phyloP scores from a whole-genome alignment of 2,113 vertebrate species.

The Verasper variegatus region DNA sequence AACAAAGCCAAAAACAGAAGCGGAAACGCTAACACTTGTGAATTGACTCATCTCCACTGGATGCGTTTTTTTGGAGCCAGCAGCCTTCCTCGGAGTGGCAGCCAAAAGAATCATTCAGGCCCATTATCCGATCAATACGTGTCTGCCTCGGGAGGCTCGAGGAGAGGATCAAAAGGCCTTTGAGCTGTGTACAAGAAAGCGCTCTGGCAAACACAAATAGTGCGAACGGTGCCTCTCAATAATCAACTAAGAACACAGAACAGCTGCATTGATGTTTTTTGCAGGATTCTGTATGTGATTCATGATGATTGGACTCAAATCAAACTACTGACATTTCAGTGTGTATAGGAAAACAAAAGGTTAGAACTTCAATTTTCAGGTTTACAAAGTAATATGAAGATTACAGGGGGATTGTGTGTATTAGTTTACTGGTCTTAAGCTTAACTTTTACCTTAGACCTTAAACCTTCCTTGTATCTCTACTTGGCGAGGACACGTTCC shows the following conservation, averaged over 20 bases:
- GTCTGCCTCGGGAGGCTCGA: slow-evolving; percentile 45
- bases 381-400: not conserved
- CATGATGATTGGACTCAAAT: slow-evolving; percentile 19
- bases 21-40: slow-evolving; percentile 59
- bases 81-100: slow-evolving; percentile 31
- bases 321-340: slow-evolving; percentile 1
- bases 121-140: slow-evolving; percentile 76
- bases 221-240: slow-evolving; percentile 37
- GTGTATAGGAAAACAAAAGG: not conserved
- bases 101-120: slow-evolving; percentile 65
- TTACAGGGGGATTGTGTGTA: not conserved
- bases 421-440: not conserved
- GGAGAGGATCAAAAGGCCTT: slow-evolving; percentile 64
- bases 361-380: not conserved
- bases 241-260: slow-evolving; percentile 25
- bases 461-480: not conserved
- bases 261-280: slow-evolving; percentile 15
- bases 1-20: slow-evolving; percentile 58
- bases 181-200: slow-evolving; percentile 50
- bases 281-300: slow-evolving; percentile 1
- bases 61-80: slow-evolving; percentile 49
- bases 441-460: not conserved
- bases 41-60: slow-evolving; percentile 69
- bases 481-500: not conserved
- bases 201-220: slow-evolving; percentile 60